Conservation (phyloP, 2,888 invertebrate genomes). For the Pteria penguin region DNA sequence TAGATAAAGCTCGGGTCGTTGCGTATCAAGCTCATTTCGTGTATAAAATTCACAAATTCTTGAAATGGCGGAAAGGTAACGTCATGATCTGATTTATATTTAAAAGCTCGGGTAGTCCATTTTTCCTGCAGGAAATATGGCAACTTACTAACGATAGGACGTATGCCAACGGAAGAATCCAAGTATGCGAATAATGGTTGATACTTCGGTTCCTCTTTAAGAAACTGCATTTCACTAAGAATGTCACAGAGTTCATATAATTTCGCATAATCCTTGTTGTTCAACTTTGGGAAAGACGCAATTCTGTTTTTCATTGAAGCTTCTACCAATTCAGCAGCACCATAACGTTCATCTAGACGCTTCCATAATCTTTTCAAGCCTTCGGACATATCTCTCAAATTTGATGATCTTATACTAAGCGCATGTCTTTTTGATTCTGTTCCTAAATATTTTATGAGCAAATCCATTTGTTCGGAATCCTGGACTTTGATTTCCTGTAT, state of each 20-base stretch:
- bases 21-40: conserved; percentile 31
- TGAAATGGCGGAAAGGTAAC: conserved; percentile 52
- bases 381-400: neutral
- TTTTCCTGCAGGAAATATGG: conserved; percentile 49
- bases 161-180: conserved; percentile 42
- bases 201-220: conserved; percentile 35
- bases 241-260: conserved; percentile 44
- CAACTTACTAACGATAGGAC: too few species aligned
- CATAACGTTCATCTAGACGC: conserved; percentile 44
- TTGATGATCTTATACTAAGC: conserved; percentile 26
- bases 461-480: conserved; percentile 36
- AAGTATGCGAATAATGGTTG: conserved; percentile 30
- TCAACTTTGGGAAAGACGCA: conserved; percentile 36
- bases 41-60: conserved; percentile 45
- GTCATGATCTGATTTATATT: conserved; percentile 40
- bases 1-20: conserved; percentile 48
- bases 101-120: conserved; percentile 45
- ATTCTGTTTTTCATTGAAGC: conserved; percentile 33
- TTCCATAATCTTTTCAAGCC: conserved; percentile 35
- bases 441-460: conserved; percentile 38
- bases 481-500: conserved; percentile 27
- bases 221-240: conserved; percentile 36
- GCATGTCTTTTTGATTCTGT: conserved; percentile 34
- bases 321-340: conserved; percentile 41
- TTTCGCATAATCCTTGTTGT: conserved; percentile 29